Conservation (phyloP, 1,140 invertebrate species). For the Formica exsecta region DNA sequence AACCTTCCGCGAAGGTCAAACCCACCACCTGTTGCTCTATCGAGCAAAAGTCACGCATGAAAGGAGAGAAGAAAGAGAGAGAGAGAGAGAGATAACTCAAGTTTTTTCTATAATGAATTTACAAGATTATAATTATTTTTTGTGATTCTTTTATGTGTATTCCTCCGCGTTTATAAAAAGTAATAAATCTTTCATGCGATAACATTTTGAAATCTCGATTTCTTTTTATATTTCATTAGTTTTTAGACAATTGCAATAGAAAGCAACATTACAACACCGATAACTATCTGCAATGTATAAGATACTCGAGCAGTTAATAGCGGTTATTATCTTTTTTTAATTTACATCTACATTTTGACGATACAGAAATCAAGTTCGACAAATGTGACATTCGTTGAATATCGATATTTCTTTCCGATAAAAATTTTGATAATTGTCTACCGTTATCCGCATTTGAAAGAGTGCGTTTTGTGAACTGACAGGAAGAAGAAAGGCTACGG, state of each 20-base stretch:
- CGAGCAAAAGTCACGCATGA: constrained; percentile 74
- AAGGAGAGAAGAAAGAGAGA: constrained; percentile 49
- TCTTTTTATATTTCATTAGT: not conserved
- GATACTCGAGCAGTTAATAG: not conserved
- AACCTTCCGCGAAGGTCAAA: constrained; percentile 65
- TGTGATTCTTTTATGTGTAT: not conserved
- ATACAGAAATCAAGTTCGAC: not conserved
- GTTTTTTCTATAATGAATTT: constrained; percentile 33
- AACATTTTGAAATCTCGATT: not conserved
- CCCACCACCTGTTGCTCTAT: constrained; percentile 73
- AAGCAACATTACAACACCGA: not conserved
- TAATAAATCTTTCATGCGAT: not conserved
- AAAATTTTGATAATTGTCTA: not conserved
- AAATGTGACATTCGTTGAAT: too few relatives aligned
- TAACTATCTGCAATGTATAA: not conserved
- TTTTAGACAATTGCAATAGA: not conserved
- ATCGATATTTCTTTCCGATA: too few relatives aligned
- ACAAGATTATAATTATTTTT: constrained; percentile 20
- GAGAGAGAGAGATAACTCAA: constrained; percentile 35
- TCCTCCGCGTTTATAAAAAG: not conserved
- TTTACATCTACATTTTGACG: not conserved
- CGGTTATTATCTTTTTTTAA: not conserved
- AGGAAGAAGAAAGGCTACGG: constrained; percentile 16
- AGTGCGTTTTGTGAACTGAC: constrained; percentile 9
- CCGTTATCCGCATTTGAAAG: not conserved